A percentile compares a stretch with the other conserved stretches of the same genome.
phyloP scores from a whole-genome alignment of 1,140 invertebrate genomes.

The Bombus sibiricus region DNA sequence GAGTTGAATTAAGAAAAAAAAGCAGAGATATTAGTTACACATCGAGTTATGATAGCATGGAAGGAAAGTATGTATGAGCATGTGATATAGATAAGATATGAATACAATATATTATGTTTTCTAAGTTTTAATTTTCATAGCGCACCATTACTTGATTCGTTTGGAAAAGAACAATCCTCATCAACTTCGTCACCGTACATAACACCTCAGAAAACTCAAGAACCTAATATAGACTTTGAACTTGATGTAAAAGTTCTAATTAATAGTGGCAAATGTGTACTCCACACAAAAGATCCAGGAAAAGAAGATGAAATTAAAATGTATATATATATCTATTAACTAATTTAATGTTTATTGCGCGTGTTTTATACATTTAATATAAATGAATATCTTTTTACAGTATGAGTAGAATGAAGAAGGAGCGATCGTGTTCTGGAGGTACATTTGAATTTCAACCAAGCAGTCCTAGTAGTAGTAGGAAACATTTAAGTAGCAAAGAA shows the following conservation, averaged over 20 bases:
- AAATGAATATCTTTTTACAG: constrained; percentile 62
- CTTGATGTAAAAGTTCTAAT: constrained; percentile 98
- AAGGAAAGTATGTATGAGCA: constrained; percentile 75
- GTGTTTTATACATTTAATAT: constrained; percentile 9
- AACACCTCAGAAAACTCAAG: constrained; percentile 86
- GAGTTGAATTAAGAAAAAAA: constrained; percentile 86
- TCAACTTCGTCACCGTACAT: constrained; percentile 79
- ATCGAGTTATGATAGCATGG: constrained; percentile 81
- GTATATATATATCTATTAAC: constrained; percentile 78
- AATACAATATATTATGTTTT: constrained; percentile 15
- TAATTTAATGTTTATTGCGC: neutral
- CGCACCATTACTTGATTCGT: constrained; percentile 76
- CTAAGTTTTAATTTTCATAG: constrained; percentile 62
- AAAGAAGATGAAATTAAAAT: constrained; percentile 88
- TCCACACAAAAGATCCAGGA: constrained; percentile 94
- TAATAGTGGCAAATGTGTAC: constrained; percentile 97
- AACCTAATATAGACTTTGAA: constrained; percentile 98
- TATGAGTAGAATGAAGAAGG: constrained; percentile 86
- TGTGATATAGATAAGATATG: constrained; percentile 2
- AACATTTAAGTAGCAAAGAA: constrained; percentile 80
- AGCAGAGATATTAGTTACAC: constrained; percentile 76
- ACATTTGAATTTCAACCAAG: constrained; percentile 86
- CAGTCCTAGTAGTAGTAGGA: constrained; percentile 82
- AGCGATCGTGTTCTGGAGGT: constrained; percentile 88
- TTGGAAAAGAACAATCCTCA: constrained; percentile 77